phyloP scores from a whole-genome alignment of 2,113 vertebrate species.

The Xerus inauris region DNA sequence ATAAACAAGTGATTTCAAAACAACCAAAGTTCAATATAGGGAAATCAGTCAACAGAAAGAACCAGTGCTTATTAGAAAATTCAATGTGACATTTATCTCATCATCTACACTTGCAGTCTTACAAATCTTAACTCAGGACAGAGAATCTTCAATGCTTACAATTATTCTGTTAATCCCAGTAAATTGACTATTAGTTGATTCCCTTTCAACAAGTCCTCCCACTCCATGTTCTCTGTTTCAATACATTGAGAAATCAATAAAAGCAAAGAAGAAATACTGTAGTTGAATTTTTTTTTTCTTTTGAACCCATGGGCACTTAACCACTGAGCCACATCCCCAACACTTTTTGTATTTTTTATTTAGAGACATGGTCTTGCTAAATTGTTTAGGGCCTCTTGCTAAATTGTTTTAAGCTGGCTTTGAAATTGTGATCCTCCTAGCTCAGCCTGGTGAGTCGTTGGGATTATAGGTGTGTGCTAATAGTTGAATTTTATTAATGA shows the following conservation, averaged over 20 bases:
- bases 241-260: not conserved
- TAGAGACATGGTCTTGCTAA: too few species aligned
- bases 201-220: not conserved
- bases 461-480: too few species aligned
- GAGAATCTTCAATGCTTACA: not conserved
- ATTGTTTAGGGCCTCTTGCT: too few species aligned
- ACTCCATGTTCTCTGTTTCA: not conserved
- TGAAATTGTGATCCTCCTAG: too few species aligned
- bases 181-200: not conserved
- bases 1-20: constrained; percentile 52
- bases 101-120: not conserved
- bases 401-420: too few species aligned
- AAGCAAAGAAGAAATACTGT: not conserved
- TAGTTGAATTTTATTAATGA: not conserved
- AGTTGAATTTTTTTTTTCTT: too few species aligned
- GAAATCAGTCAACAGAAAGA: constrained; percentile 21
- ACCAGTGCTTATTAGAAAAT: constrained; percentile 21
- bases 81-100: not conserved
- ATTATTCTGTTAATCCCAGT: not conserved
- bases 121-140: not conserved
- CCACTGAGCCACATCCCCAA: too few species aligned
- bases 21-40: not conserved
- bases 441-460: too few species aligned
- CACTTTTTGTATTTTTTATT: too few species aligned
- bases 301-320: too few species aligned